phyloP scores from a whole-genome alignment of 2,797 vertebrate species.

The Rhodeus uyekii region DNA sequence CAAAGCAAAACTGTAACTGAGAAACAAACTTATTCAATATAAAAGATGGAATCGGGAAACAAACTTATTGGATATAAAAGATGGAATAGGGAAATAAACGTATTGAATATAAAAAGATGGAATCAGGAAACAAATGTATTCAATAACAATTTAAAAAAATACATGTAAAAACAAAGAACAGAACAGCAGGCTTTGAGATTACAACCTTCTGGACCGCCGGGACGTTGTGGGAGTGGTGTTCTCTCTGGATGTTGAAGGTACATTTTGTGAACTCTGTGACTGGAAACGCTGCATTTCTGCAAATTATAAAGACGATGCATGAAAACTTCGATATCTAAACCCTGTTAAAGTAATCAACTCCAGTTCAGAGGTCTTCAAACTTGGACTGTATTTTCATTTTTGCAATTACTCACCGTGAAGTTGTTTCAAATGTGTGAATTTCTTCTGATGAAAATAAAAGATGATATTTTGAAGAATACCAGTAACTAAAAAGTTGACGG shows the following conservation, averaged over 20 bases:
- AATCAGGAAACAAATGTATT: not conserved
- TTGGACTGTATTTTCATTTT: no score
- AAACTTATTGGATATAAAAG: not conserved
- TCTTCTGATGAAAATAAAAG: no score
- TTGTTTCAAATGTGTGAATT: no score
- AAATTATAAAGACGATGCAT: not conserved
- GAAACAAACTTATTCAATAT: not conserved
- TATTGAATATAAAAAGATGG: not conserved
- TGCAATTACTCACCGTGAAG: no score
- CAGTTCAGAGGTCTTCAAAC: no score
- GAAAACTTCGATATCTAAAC: not conserved
- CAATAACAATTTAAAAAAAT: not conserved
- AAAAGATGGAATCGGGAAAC: not conserved
- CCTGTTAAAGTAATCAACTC: not conserved
- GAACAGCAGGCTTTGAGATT: not conserved
- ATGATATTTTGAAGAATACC: no score
- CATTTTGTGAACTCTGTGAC: constrained; percentile 48
- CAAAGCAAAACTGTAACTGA: not conserved
- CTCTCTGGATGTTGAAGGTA: constrained; percentile 45
- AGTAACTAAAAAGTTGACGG: no score
- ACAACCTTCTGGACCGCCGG: constrained; percentile 54
- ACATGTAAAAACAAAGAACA: not conserved
- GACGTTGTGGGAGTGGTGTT: constrained; percentile 41
- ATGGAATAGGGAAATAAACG: not conserved
- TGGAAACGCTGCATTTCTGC: constrained; percentile 48